Evolutionary conservation across 2,113 vertebrate genomes (phyloP).

Genomic region (Callorhinus ursinus): DNA sequence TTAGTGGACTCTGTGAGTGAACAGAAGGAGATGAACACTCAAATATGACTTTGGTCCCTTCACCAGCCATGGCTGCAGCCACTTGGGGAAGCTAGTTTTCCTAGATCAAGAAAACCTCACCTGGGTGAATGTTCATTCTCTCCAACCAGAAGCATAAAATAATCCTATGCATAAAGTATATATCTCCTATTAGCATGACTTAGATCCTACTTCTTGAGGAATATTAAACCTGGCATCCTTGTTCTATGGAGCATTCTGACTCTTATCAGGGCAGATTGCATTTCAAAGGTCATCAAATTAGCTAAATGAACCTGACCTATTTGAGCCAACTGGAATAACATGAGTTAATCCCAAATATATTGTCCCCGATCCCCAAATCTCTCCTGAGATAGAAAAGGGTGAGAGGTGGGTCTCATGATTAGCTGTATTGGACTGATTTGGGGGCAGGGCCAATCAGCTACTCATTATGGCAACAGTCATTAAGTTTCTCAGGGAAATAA

Average conservation of each 20-base stretch:
- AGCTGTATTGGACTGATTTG: background rate
- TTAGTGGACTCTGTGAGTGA: background rate
- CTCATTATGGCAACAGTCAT: constrained; percentile 11
- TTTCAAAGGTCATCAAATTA: constrained; percentile 76
- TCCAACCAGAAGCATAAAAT: constrained; percentile 24
- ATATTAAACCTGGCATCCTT: constrained; percentile 64
- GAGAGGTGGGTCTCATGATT: constrained; percentile 30
- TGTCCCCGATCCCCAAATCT: constrained; percentile 53
- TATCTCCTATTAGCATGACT: constrained; percentile 56
- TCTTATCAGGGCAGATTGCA: constrained; percentile 66
- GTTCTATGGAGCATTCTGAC: constrained; percentile 53
- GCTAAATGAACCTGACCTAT: constrained; percentile 49
- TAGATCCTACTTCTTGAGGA: constrained; percentile 55
- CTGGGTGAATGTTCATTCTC: background rate
- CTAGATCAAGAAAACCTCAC: background rate
- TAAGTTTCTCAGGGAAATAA: constrained; percentile 16
- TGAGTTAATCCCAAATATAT: constrained; percentile 61
- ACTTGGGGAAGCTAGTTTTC: background rate
- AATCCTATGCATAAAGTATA: constrained; percentile 33
- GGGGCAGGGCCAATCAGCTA: constrained; percentile 21
- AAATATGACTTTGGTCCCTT: background rate
- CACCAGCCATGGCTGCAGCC: background rate
- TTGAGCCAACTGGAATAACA: constrained; percentile 60
- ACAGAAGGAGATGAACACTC: background rate
- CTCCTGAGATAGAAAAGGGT: constrained; percentile 52